phyloP scores from a whole-genome alignment of 2,113 vertebrate genomes.

The Pachyramphus minor region DNA sequence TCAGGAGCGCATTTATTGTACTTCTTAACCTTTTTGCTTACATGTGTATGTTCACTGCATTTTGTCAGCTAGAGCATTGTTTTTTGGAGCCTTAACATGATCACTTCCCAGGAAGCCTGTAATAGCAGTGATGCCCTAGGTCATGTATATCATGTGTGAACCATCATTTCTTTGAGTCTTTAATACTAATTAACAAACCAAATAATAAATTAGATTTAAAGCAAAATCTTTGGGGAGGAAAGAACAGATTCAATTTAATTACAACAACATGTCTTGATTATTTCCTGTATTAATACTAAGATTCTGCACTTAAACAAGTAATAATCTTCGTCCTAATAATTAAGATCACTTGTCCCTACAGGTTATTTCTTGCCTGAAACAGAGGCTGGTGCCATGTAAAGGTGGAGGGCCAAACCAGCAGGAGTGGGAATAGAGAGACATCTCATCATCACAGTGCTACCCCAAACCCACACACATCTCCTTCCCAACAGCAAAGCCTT shows the following conservation, averaged over 20 bases:
- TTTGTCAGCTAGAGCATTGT: neutral
- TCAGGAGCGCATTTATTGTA: neutral
- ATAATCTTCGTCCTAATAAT: conserved; percentile 24
- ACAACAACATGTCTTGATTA: neutral
- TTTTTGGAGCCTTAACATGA: neutral
- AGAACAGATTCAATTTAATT: conserved; percentile 1
- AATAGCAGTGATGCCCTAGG: neutral
- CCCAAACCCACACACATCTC: neutral
- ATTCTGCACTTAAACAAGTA: neutral
- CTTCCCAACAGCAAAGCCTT: neutral
- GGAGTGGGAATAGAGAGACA: neutral
- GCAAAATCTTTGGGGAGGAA: neutral
- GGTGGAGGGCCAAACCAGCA: neutral
- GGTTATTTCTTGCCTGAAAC: conserved; percentile 9
- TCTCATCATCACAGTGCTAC: neutral
- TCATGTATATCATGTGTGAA: neutral
- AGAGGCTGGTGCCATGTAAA: neutral
- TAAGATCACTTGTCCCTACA: conserved; percentile 4
- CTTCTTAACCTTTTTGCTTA: neutral
- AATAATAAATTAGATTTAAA: conserved; percentile 24
- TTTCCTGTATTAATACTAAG: neutral
- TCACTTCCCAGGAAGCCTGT: fast-evolving
- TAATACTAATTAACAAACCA: neutral
- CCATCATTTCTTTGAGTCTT: neutral
- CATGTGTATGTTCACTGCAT: neutral